Evolutionary conservation across 2,113 vertebrate genomes (phyloP), one percentile per base, ranked within the genome.

Genomic region (Psittacus erithacus): DNA sequence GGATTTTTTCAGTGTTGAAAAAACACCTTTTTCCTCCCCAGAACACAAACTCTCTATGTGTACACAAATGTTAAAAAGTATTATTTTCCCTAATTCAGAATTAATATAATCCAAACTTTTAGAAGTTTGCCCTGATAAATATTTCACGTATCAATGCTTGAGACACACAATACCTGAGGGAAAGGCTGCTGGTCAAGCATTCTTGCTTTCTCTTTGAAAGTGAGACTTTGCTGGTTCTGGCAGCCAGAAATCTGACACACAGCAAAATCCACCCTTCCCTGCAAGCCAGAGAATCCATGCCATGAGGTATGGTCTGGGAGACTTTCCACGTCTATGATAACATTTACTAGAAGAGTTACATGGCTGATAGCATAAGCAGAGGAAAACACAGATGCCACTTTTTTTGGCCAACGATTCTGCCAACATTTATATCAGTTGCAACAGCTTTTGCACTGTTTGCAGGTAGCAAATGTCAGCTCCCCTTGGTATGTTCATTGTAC

Each of bases 361-460:
- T 0, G 1, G 17, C 4, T 0, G 0, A 70, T 7, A 88, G 16
- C 19, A 92, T 31, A 80, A 86, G 9, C 18, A 85, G 24, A 13
- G 12, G 55, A 50, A 93, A 91, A 50, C 29, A 67, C 28, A 82
- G 64, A 76, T 1, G 0, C 9, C 25, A 1, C 44, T 67, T 63
- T 31, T 2, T 57, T 69, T 76, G 38, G 47, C 20, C 79, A 76
- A 67, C 23, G 39, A 46, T 88, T 83, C 81, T 83, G 22, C 60
- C 71, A 83, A 25, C 24, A 20, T 59, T 78, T 29, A 0, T 53
- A 33, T 52, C 39, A 55, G 27, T 8, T 83, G n/a, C 28, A 80
- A 31, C 49, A 85, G 71, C 7, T 67, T 60, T 77, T 49, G 5
- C 46, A 13, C 22, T 53, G 4, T 71, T 74, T 75, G 9, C 63